Evolutionary conservation across 2,113 vertebrate genomes (phyloP).

Genomic region (Caracal caracal): DNA sequence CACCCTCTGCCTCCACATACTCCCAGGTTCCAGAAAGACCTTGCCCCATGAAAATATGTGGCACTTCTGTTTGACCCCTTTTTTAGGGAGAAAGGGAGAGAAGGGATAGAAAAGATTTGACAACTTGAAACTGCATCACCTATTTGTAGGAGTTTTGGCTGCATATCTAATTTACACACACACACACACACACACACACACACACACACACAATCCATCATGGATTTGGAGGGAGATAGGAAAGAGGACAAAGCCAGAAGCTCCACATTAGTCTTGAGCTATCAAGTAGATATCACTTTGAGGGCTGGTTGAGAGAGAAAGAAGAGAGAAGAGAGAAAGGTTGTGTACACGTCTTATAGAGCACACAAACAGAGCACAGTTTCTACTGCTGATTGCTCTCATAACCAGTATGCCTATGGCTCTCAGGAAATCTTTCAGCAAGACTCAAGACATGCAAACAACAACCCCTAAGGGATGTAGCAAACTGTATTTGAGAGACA

Average conservation of each 20-base stretch:
- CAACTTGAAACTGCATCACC: background rate
- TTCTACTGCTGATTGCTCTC: background rate
- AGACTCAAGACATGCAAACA: background rate
- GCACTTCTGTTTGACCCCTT: background rate
- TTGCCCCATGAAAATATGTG: background rate
- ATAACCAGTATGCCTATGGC: background rate
- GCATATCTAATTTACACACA: background rate
- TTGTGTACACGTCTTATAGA: too few relatives aligned
- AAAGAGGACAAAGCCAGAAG: background rate
- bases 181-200: fast-evolving
- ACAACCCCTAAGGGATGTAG: background rate
- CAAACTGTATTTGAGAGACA: background rate
- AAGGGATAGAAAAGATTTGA: background rate
- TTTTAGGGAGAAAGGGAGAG: background rate
- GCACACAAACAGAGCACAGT: background rate
- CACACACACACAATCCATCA: background rate
- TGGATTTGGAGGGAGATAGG: background rate
- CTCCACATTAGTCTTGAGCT: background rate
- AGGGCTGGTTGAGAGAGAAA: background rate
- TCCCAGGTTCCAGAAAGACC: background rate
- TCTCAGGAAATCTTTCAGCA: background rate
- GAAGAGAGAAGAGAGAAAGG: background rate
- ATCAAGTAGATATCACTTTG: background rate
- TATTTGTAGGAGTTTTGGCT: background rate
- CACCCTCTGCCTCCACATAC: background rate